Percentiles rank a stretch among this genome's conserved stretches.
Conservation (phyloP, 2,888 invertebrate genomes). For the Beris chalybata region DNA sequence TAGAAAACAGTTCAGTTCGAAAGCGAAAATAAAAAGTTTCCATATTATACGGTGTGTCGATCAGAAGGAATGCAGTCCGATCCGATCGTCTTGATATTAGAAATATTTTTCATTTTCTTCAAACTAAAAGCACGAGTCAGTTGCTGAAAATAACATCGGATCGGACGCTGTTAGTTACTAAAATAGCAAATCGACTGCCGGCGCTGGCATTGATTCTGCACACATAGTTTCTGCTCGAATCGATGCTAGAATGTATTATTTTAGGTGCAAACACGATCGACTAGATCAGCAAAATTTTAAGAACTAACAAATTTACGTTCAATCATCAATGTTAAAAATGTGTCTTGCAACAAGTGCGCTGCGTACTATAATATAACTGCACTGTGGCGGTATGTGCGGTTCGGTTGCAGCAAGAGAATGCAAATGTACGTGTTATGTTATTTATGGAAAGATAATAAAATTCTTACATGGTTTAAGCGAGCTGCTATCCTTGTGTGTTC, state of each 20-base stretch:
- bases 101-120: not conserved
- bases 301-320: no score
- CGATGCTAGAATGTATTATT: no score
- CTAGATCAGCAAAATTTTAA: no score
- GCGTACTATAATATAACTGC: no score
- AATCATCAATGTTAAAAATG: no score
- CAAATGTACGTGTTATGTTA: not conserved
- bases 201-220: constrained; percentile 3
- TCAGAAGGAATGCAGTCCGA: constrained; percentile 17
- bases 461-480: constrained; percentile 76
- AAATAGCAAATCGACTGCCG: constrained; percentile 5
- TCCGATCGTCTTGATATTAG: constrained; percentile 17
- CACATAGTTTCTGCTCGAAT: no score
- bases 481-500: constrained; percentile 82
- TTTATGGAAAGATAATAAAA: not conserved
- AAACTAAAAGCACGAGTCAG: constrained; percentile 10
- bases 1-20: no score
- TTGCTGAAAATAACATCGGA: constrained; percentile 11
- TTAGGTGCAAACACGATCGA: no score
- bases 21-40: not conserved
- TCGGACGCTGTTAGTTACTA: not conserved
- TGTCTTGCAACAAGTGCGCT: no score
- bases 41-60: constrained; percentile 17
- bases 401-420: not conserved
- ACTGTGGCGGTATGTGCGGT: no score